Evolutionary conservation across 2,888 invertebrate species (phyloP).

Genomic region (Stenoptilia bipunctidactyla): DNA sequence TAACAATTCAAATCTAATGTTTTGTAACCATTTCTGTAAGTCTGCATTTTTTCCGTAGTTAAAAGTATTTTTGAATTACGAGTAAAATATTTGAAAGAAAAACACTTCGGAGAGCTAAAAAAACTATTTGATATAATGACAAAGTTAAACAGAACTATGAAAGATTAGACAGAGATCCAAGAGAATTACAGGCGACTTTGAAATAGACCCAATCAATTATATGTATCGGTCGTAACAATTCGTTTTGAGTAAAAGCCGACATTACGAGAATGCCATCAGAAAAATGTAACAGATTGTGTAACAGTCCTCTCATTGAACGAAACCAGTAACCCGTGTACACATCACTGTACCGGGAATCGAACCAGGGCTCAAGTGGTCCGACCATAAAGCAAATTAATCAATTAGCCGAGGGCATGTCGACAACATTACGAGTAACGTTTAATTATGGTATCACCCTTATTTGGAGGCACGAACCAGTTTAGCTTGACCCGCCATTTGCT

Average conservation of each 20-base stretch:
- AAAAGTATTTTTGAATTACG: too few species aligned
- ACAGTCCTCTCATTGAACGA: constrained; percentile 46
- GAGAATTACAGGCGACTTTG: too few species aligned
- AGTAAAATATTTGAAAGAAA: too few species aligned
- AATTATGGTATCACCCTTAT: constrained; percentile 51
- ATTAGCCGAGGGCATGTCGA: constrained; percentile 69
- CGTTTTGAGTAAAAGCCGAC: constrained; percentile 18
- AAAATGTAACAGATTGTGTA: constrained; percentile 67
- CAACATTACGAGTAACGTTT: constrained; percentile 66
- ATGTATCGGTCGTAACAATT: neutral
- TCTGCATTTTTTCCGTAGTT: too few species aligned
- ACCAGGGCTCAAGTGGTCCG: constrained; percentile 53
- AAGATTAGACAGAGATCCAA: too few species aligned
- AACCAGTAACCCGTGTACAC: constrained; percentile 50
- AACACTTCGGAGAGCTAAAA: too few species aligned
- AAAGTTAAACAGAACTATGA: too few species aligned
- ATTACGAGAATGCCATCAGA: constrained; percentile 26
- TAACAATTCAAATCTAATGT: too few species aligned
- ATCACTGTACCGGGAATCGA: constrained; percentile 52
- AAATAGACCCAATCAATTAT: neutral
- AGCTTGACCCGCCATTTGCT: constrained; percentile 5
- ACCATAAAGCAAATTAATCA: constrained; percentile 72
- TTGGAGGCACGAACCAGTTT: constrained; percentile 18
- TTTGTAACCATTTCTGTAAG: too few species aligned
- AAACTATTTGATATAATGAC: too few species aligned